Base-by-base conservation (phyloP, 1,140 invertebrate species). In the Elymnias hypermnestra region DNA sequence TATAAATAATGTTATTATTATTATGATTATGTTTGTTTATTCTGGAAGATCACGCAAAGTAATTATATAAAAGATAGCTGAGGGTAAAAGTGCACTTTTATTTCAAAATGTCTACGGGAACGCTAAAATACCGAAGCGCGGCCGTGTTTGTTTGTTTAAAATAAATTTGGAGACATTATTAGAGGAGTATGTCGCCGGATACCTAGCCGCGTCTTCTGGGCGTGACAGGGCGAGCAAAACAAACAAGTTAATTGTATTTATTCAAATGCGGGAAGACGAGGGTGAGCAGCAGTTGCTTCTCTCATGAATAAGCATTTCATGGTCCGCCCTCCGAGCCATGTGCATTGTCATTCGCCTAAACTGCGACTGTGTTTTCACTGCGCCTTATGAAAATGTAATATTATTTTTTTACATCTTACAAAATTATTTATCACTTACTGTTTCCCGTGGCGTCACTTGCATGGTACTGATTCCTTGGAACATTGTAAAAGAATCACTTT, bases 231-330 rank as follows among this genome's bases (percentile, higher is more conserved):
- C 64, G 64, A 67, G 63, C 68, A 79, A 83, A 81, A 79, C 76
- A 83, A 81, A 83, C 79, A 83, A 83, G 76, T 76, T 83, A 83
- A 83, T 83, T 81, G 76, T 83, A 81, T 83, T 81, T 83, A 83
- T 83, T 83, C 67, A 79, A 83, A 83, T 83, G 72, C 54, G 71
- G 60, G 62, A 57, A 57, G 51, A 29, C 37, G 44, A 39, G 50
- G 47, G 49, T 42, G 47, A 65, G 40, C 72, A 73, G 72, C 74
- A 69, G 72, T 57, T 63, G 59, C 51, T 33, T 2, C 10, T 33
- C 57, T 83, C 76, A 83, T 83, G 79, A 77, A 83, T 83, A 83
- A 62, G 65, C 74, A 83, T 78, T 66, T 53, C 26, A 48, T 28
- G 50, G 48, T 42, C 57, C 57, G 59, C 66, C 61, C 64, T 66